A percentile compares a stretch with the other conserved stretches of the same genome.
Conservation (phyloP, 2,113 vertebrate genomes). For the Tor tambroides region DNA sequence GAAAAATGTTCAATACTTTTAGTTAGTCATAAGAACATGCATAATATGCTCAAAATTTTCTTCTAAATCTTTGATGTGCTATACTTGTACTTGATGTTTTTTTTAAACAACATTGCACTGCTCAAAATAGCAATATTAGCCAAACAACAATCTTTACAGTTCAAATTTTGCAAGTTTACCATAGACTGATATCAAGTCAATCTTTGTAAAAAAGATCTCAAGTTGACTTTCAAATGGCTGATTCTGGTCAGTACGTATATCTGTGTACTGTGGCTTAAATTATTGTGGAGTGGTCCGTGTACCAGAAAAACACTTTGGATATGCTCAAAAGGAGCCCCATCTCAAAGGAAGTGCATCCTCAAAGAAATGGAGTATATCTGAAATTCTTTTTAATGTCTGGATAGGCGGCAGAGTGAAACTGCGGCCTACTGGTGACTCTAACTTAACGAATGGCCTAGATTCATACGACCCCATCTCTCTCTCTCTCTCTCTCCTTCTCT, state of each 20-base stretch:
- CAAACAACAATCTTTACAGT: background rate
- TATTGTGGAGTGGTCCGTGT: conserved; percentile 59
- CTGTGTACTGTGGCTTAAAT: conserved; percentile 60
- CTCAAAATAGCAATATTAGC: background rate
- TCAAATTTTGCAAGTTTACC: background rate
- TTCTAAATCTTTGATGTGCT: background rate
- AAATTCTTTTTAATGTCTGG: conserved; percentile 72
- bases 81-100: background rate
- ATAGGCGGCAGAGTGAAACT: conserved; percentile 50
- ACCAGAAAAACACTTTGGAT: conserved; percentile 67
- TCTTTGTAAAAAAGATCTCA: background rate
- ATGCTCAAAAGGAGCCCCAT: conserved; percentile 66
- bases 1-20: background rate
- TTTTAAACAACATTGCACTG: background rate
- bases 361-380: conserved; percentile 67
- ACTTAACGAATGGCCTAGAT: conserved; percentile 65
- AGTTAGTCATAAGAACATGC: background rate
- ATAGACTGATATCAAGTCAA: background rate
- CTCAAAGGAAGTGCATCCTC: conserved; percentile 69
- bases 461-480: conserved; percentile 49
- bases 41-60: background rate
- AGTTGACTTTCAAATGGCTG: background rate
- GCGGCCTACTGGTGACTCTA: conserved; percentile 58
- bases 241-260: conserved; percentile 41
- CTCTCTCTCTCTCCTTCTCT: background rate